These are phyloP conservation scores for Eclectus roratus DNA, from an alignment of 2,113 vertebrate genomes.

Conservation along the genomic window DNA sequence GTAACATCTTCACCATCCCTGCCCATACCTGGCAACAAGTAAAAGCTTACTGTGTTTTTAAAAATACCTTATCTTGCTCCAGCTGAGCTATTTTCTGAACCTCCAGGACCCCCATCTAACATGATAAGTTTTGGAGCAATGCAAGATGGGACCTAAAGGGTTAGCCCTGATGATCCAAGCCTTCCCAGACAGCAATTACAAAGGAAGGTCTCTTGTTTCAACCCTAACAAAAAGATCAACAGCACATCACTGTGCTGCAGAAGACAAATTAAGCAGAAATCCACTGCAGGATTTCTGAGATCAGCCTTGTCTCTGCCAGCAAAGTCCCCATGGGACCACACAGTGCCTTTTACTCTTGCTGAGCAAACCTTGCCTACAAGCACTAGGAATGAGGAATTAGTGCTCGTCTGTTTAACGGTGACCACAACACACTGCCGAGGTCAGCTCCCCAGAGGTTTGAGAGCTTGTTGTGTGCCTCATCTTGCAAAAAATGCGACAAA, in stretches of 20 bases:
- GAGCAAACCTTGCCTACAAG: background rate
- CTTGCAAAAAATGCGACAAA: background rate
- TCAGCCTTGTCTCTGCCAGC: background rate
- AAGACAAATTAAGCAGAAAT: constrained; percentile 21
- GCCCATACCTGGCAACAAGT: background rate
- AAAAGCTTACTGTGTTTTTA: background rate
- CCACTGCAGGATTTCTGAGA: background rate
- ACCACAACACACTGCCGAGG: background rate
- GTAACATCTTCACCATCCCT: background rate
- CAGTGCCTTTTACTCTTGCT: background rate
- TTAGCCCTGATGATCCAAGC: background rate
- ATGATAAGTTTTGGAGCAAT: background rate
- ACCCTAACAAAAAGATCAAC: background rate
- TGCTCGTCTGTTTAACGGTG: background rate
- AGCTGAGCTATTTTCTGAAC: background rate
- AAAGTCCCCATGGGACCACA: background rate
- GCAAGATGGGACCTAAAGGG: background rate
- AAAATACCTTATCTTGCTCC: background rate
- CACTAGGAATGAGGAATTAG: background rate
- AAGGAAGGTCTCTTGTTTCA: background rate
- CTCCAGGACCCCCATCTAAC: background rate
- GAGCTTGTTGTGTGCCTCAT: background rate
- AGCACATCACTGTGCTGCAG: background rate
- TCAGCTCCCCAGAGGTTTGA: background rate
- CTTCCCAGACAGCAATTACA: background rate